Evolutionary conservation across 2,113 vertebrate genomes (phyloP), one percentile per base, ranked within the genome.

Genomic region (Dipodomys ordii): DNA sequence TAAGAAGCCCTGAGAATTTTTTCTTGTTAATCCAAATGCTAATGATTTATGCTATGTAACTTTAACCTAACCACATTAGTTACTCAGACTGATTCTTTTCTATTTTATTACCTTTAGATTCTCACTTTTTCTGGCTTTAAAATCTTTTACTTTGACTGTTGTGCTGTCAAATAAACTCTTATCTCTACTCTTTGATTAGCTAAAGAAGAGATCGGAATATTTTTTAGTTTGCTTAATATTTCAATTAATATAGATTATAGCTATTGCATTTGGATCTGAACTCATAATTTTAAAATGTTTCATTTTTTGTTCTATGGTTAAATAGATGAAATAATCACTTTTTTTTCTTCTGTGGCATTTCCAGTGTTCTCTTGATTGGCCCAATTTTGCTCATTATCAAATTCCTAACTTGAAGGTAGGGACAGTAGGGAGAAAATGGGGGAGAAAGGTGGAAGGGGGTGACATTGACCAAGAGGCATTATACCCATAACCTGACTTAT

Each of bases 171-270:
- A 35, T 30, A 85, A 25, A 49, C 13, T 22, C 15, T 32, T 57
- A 28, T 83, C 3, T 94, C 91, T 85, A 83, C 11, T 87, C 69
- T 90, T 84, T 84, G 46, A 77, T 62, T 87, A 81, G 16, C 27
- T 84, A 74, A 86, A 89, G 53, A 87, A 44, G 35, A 76, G 30
- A 44, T 83, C 16, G 68, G 28, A 76, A 67, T 23, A 76, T 80
- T 13, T 79, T 39, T 72, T 69, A 77, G 16, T 86, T 86, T 65
- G 46, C 44, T 2, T 53, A 25, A 19, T 69, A 91, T 57, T 91
- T 6, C 68, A 85, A 44, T 81, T 60, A 69, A 0, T 81, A 0
- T 7, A 76, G 57, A 84, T 90, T 49, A 57, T n/a, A 90, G 62
- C 68, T 68, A 77, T 93, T 78, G 64, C 2, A 72, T 83, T 92